phyloP scores from a whole-genome alignment of 2,888 invertebrate genomes.

The Diarsia brunnea region DNA sequence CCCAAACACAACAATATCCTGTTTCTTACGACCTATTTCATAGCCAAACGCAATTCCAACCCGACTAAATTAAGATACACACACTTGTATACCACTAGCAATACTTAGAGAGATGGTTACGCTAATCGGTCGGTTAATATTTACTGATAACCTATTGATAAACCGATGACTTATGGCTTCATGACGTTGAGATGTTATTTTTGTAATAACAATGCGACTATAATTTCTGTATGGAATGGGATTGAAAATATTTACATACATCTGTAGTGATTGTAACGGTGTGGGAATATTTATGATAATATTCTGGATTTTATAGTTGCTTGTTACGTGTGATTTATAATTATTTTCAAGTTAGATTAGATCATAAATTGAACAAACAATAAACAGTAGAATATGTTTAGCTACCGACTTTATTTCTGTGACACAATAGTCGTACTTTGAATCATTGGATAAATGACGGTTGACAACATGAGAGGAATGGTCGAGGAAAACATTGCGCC shows the following conservation, averaged over 20 bases:
- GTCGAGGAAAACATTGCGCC: background rate
- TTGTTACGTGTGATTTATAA: background rate
- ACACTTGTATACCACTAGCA: background rate
- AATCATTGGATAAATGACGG: background rate
- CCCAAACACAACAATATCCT: conserved; percentile 49
- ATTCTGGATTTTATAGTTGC: background rate
- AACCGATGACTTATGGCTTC: conserved; percentile 49
- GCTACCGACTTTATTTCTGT: background rate
- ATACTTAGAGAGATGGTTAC: background rate
- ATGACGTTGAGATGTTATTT: conserved; percentile 54
- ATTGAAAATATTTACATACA: conserved; percentile 36
- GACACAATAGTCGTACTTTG: background rate
- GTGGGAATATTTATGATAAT: conserved; percentile 1
- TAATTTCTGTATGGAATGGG: background rate
- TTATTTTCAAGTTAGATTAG: background rate
- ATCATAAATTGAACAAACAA: background rate
- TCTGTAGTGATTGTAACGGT: background rate
- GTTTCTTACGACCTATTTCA: conserved; percentile 55
- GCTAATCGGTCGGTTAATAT: conserved; percentile 35
- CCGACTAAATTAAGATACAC: conserved; percentile 30
- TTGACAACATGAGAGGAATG: background rate
- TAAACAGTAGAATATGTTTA: background rate
- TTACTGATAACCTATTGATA: conserved; percentile 62
- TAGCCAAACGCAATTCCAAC: conserved; percentile 19
- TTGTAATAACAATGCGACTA: conserved; percentile 48